Evolutionary conservation across 2,888 invertebrate species (phyloP), one percentile per base, ranked within the genome.

Genomic region (Scaptomyza tumidula): DNA sequence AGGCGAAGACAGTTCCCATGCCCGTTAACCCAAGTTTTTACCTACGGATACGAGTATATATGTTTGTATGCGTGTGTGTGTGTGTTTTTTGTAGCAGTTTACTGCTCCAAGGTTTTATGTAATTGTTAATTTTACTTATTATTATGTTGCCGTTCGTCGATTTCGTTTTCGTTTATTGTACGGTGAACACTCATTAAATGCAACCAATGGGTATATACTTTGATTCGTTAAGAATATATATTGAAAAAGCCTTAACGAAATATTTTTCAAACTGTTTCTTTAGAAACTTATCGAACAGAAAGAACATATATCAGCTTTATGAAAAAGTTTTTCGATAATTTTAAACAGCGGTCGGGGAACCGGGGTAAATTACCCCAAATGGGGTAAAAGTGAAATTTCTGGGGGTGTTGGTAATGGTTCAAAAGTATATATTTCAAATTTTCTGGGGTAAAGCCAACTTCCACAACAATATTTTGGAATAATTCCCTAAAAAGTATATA

Each of bases 111-210:
- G 77, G 77, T 65, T 77, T 77, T 74, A 77, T 77, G 74, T 77
- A 77, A 77, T 77, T 71, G 76, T 75, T 75, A 71, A 75, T 71
- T 71, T 75, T 45, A 62, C 71, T 71, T 49, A 62, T 71, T 49
- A 62, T 71, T 71, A 71, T 37, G 71, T 62, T 59, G 60, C 64
- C 35, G 39, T 39, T 14, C 10, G 55, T 59, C 43, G 70, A 39
- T 57, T 73, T 71, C 39, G 49, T 64, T 68, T 70, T 65, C 55
- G 56, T 62, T 74, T 58, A 55, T 52, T 39, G 67, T 74, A 64
- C 60, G 54, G 63, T 69, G 24, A 37, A 35, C n/a, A 54, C 1
- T 19, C 33, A 44, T 29, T 46, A 13, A 31, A 35, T 35, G 49
- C 33, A 49, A 9, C n/a, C 1, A 0, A 10, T 14, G 46, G 61